Base-by-base conservation (phyloP, 1,140 invertebrate genomes). In the Antheraea pernyi region DNA sequence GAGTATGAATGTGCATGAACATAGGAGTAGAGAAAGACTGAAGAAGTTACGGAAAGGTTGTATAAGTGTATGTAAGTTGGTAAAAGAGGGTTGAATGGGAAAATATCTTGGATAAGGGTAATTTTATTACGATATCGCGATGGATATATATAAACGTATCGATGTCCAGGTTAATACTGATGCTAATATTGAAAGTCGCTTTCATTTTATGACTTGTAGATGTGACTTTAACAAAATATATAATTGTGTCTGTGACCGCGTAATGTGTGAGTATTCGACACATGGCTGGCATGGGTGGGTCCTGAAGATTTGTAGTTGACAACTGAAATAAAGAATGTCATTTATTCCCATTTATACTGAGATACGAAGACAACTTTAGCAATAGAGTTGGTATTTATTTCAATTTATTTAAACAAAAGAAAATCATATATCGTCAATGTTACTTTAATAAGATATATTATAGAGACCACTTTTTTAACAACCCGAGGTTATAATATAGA, bases 271-370 rank as follows among this genome's bases (percentile, higher is more conserved):
- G 80, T 83, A 77, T 85, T 84, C 75, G 83, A 89, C 86, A 86
- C 77, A 82, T 84, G 82, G 76, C 70, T 84, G 85, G 82, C 83
- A 82, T 85, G 85, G 85, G 87, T 82, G 87, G 83, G 86, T 84
- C 80, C 72, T 68, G 65, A 88, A 91, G 89, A 91, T 91, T 91
- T 91, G 88, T 91, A 79, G 87, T 80, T 86, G 89, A 89, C 89
- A 89, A 82, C 77, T 82, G 78, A 82, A 86, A 83, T 85, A 86
- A 85, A 83, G 78, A 82, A 83, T 76, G 71, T 73, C 75, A 77
- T 69, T 83, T 75, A 79, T 19, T 19, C 19, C n/a, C 58, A 60
- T 65, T 64, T 69, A 62, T 65, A 58, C 65, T 42, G 66, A 70
- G 53, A 16, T 68, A 61, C 22, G 72, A 74, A 68, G 36, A 39